A percentile compares a stretch with the other conserved stretches of the same genome.
phyloP scores from a whole-genome alignment of 2,888 invertebrate species.

The Polydrusus pterygomalis region DNA sequence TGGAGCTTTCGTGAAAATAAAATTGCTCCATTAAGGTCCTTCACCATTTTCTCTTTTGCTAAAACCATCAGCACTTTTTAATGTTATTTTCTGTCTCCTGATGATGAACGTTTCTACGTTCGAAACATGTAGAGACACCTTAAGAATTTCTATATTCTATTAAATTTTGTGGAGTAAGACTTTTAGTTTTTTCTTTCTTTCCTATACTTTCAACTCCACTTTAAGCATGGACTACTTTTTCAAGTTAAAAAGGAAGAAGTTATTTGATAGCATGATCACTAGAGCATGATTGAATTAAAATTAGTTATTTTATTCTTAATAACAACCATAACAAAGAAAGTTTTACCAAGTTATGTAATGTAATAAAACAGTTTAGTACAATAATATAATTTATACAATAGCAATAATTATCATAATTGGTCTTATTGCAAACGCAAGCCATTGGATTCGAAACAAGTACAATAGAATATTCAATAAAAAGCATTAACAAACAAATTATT shows the following conservation, averaged over 20 bases:
- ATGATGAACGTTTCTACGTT: no score
- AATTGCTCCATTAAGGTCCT: no score
- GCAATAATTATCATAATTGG: slow-evolving; percentile 5
- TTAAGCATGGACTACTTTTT: no score
- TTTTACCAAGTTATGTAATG: slow-evolving; percentile 10
- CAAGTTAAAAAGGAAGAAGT: slow-evolving; percentile 4
- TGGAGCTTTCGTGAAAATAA: no score
- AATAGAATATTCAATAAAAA: slow-evolving; percentile 1
- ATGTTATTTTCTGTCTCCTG: no score
- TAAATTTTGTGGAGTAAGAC: no score
- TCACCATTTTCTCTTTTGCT: no score
- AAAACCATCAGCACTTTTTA: no score
- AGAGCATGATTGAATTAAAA: slow-evolving; percentile 12
- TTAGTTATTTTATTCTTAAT: slow-evolving; percentile 11
- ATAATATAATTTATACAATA: slow-evolving; percentile 15
- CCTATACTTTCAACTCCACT: no score
- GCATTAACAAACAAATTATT: neutral
- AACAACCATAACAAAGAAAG: slow-evolving; percentile 12
- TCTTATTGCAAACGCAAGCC: slow-evolving; percentile 3
- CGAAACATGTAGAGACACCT: no score
- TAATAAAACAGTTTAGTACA: slow-evolving; percentile 8
- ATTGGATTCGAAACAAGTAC: slow-evolving; percentile 7
- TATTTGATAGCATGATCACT: slow-evolving; percentile 1
- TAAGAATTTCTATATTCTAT: no score
- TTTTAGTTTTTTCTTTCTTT: no score